Percentiles rank a stretch among this genome's conserved stretches.
These are phyloP conservation scores for Netelia virgata DNA, from an alignment of 2,888 invertebrate genomes.

Conservation along the genomic window DNA sequence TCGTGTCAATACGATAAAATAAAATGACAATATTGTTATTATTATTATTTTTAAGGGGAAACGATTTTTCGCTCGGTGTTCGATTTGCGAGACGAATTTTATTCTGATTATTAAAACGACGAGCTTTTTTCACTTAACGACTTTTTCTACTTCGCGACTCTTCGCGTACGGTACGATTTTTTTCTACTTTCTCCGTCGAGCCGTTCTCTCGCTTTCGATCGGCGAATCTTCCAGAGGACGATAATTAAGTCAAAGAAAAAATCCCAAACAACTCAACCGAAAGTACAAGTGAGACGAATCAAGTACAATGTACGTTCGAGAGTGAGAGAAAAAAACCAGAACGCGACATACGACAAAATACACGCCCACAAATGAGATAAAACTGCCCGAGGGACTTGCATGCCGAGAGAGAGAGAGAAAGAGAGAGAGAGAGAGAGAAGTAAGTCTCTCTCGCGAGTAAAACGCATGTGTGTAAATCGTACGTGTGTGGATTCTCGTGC, in stretches of 20 bases:
- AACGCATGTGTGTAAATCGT: not conserved
- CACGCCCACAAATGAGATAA: slow-evolving; percentile 49
- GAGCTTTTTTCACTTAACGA: no score
- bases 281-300: slow-evolving; percentile 35
- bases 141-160: no score
- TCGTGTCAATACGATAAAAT: no score
- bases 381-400: slow-evolving; percentile 2
- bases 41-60: no score
- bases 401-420: not conserved
- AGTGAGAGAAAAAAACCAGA: slow-evolving; percentile 9
- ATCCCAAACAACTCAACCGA: not conserved
- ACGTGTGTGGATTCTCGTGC: not conserved
- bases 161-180: no score
- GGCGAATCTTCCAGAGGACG: no score
- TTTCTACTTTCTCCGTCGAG: no score
- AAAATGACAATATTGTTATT: no score
- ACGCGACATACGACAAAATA: slow-evolving; percentile 43
- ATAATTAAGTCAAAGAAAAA: not conserved
- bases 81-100: no score
- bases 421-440: not conserved
- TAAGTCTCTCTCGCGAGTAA: not conserved
- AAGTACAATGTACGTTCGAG: not conserved
- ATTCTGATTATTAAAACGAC: no score
- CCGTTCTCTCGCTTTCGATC: no score
- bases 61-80: no score